Base-by-base conservation (phyloP, 53 echinoderm and acorn worm genomes). In the Glandiceps talaboti region DNA sequence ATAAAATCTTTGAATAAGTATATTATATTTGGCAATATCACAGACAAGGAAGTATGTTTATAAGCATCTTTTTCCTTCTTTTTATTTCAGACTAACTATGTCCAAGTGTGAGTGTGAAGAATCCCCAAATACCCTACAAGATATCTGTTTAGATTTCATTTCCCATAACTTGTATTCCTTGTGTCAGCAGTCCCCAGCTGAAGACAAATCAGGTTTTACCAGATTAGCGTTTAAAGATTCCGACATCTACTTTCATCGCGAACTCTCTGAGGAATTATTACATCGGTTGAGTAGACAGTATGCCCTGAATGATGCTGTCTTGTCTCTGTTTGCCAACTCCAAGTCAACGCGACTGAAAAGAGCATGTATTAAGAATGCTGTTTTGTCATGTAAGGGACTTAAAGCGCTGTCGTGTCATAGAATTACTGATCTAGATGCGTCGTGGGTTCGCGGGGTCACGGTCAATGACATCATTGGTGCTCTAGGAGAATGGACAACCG, bases 401-500 rank as follows among this genome's bases (percentile, higher is more conserved):
- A 86, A 90, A 33, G 90, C 96, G 25, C 90, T 96, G 25, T 86
- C 96, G 14, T 80, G 86, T 26, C 96, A 96, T 75, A 86, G 90
- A 28, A 83, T 96, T 64, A 74, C 87, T 0, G 96, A 96, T 75
- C 84, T 96, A 28, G 92, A 96, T 78, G 96, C 96, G 0, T 84
- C 96, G 0, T 85, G 92, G 25, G 88, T 96, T 0, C 85, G 85
- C n/a, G 84, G 87, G 10, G 92, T 92, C 28, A 96, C 92, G 30
- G 90, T 96, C 27, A 96, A 92, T 45, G 96, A 92, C 74, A 92
- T 96, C 80, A 96, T 96, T n/a, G 96, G 92, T 33, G 90, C 92
- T 20, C 82, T 90, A 33, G 96, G 92, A 1, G 92, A 96, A 76
- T 96, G 96, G 96, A 96, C 96, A 1, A 84, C 92, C 25, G 88